Percentiles rank a stretch among this genome's conserved stretches.
phyloP scores from a whole-genome alignment of 2,888 invertebrate species.

The Penaeus monodon region DNA sequence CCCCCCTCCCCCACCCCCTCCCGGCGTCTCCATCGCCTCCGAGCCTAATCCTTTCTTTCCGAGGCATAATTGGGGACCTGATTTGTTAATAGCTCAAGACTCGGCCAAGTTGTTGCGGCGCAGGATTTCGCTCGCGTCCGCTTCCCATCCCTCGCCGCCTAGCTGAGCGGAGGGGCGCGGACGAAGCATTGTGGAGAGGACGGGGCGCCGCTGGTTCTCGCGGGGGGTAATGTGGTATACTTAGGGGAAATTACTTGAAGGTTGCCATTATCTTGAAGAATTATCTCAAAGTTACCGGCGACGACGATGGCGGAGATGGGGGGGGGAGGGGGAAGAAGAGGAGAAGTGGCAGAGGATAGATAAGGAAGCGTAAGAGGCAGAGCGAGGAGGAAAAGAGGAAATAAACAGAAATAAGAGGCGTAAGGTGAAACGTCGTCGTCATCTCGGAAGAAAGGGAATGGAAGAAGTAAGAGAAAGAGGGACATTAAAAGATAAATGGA shows the following conservation, averaged over 20 bases:
- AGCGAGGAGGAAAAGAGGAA: neutral
- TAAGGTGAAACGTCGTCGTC: neutral
- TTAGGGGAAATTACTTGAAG: slow-evolving; percentile 49
- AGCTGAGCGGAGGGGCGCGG: neutral
- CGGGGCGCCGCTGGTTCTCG: slow-evolving; percentile 15
- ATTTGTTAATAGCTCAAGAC: slow-evolving; percentile 55
- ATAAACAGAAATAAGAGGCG: neutral
- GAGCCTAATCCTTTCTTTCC: slow-evolving; percentile 50
- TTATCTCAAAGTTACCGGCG: slow-evolving; percentile 1
- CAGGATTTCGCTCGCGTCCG: slow-evolving; percentile 14
- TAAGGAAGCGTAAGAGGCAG: neutral
- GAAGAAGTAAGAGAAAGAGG: neutral
- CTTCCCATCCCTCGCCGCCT: slow-evolving; percentile 18
- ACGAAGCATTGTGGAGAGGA: slow-evolving; percentile 28
- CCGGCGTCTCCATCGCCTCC: slow-evolving; percentile 13
- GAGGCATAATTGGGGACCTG: slow-evolving; percentile 49
- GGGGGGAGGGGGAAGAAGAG: neutral
- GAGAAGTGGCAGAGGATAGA: neutral
- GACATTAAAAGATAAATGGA: neutral
- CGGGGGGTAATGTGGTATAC: slow-evolving; percentile 54
- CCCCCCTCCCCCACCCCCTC: neutral
- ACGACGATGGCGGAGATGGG: neutral
- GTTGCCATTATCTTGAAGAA: slow-evolving; percentile 35
- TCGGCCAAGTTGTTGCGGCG: slow-evolving; percentile 39
- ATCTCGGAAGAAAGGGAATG: neutral